Evolutionary conservation across 2,113 vertebrate species (phyloP).

Genomic region (Mola mola): DNA sequence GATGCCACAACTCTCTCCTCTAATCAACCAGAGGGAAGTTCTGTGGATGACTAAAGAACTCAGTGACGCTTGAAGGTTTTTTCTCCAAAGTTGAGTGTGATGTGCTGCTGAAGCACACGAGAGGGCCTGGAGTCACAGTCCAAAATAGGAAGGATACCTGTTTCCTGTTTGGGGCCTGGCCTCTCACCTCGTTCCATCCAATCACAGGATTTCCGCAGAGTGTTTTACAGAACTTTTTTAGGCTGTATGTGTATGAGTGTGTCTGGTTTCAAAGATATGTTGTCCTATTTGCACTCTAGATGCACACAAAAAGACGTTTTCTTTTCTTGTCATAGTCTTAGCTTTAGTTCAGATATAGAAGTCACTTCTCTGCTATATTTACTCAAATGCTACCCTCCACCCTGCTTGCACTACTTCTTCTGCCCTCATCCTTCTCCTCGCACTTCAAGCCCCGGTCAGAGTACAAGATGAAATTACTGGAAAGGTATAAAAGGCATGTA

Average conservation of each 20-base stretch:
- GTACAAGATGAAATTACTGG: constrained; percentile 10
- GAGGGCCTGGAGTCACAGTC: constrained; percentile 43
- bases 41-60: constrained; percentile 67
- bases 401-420: constrained; percentile 44
- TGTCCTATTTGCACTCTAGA: constrained; percentile 58
- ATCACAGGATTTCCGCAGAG: constrained; percentile 41
- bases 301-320: constrained; percentile 59
- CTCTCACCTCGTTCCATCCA: constrained; percentile 25
- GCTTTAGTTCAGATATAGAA: constrained; percentile 64
- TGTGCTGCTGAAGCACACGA: constrained; percentile 60
- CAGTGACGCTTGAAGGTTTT: constrained; percentile 55
- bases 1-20: constrained; percentile 86
- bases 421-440: constrained; percentile 24
- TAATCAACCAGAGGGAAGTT: constrained; percentile 80
- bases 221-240: constrained; percentile 38
- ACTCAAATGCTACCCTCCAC: constrained; percentile 41
- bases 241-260: constrained; percentile 35
- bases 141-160: constrained; percentile 20
- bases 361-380: constrained; percentile 50
- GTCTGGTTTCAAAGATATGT: constrained; percentile 45
- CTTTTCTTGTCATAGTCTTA: constrained; percentile 49
- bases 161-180: constrained; percentile 35
- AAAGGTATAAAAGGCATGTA: not conserved
- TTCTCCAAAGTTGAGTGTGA: constrained; percentile 66
- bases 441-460: constrained; percentile 61